Evolutionary conservation across 2,113 vertebrate genomes (phyloP), one percentile per base, ranked within the genome.

Genomic region (Daubentonia madagascariensis): DNA sequence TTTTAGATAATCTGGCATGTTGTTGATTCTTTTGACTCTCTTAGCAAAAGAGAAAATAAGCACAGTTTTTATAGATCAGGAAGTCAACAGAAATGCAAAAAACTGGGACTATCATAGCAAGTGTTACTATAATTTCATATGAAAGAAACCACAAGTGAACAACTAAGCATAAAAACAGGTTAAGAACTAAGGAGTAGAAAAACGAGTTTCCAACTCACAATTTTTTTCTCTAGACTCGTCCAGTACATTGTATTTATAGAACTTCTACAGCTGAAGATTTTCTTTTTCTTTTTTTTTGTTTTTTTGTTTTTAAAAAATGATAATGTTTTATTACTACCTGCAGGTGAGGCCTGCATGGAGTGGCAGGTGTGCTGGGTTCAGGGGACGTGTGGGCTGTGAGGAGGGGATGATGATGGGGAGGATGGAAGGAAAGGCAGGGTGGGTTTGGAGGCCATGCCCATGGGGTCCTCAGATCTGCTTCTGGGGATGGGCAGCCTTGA

Each of bases 291-390:
- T n/a, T n/a, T n/a, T n/a, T n/a, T n/a, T n/a, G n/a, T n/a, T n/a
- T n/a, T n/a, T n/a, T n/a, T 79, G 72, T 78, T 94, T 92, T 50
- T 50, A 96, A 95, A 95, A 89, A 97, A 96, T 4, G 12, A 20
- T 40, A 76, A 16, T 63, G 25, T 75, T 98, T 98, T 98, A 98
- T 98, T 97, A 65, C 8, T 30, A 2, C 20, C 7, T 30, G 17
- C 45, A 89, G 65, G 85, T 89, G 32, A 32, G 80, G 63, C 70
- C 79, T 92, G 48, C n/a, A 20, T 6, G 30, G 54, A 16, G 59
- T 28, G 50, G n/a, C 4, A 2, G 70, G 30, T 43, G 3, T 35
- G 30, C 48, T 23, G n/a, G 76, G 88, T 72, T 95, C 85, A 68
- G 78, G 50, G 83, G 40, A 30, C 8, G 6, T 63, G n/a, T 50